Conservation (phyloP, 2,113 vertebrate species). For the Microcebus ravelobensis region DNA sequence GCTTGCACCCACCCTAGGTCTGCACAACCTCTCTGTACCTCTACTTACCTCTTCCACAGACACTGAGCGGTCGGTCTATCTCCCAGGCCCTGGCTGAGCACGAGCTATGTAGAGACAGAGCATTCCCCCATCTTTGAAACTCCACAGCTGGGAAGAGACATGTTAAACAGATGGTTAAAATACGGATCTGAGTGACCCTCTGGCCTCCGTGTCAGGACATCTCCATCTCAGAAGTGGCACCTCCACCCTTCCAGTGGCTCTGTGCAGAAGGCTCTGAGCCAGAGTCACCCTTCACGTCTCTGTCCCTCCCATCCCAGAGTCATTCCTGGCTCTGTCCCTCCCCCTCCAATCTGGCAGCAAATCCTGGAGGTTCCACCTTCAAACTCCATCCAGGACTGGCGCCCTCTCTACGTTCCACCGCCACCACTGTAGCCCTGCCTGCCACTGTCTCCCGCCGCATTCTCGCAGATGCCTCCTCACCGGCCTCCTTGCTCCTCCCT, state of each 20-base stretch:
- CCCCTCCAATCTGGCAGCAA: not conserved
- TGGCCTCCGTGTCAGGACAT: not conserved
- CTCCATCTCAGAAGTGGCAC: not conserved
- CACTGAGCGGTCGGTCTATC: not conserved
- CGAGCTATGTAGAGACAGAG: not conserved
- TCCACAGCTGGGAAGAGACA: not conserved
- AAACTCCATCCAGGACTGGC: accelerated
- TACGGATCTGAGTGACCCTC: accelerated
- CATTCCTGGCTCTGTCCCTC: not conserved
- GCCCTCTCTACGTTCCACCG: not conserved
- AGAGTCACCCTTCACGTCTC: not conserved
- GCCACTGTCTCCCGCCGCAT: accelerated
- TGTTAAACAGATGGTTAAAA: not conserved
- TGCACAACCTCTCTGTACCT: not conserved
- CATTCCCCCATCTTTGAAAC: not conserved
- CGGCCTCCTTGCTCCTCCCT: not conserved
- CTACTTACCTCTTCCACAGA: not conserved
- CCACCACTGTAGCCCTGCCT: accelerated
- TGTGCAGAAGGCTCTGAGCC: accelerated
- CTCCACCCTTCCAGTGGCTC: not conserved
- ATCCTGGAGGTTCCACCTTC: not conserved
- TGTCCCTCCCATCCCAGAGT: too few species aligned
- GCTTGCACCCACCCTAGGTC: not conserved
- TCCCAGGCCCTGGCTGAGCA: not conserved
- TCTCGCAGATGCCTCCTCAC: not conserved